Percentiles rank a stretch among this genome's conserved stretches.
These are phyloP conservation scores for Globicephala melas DNA, from an alignment of 2,113 vertebrate species.

Conservation along the genomic window DNA sequence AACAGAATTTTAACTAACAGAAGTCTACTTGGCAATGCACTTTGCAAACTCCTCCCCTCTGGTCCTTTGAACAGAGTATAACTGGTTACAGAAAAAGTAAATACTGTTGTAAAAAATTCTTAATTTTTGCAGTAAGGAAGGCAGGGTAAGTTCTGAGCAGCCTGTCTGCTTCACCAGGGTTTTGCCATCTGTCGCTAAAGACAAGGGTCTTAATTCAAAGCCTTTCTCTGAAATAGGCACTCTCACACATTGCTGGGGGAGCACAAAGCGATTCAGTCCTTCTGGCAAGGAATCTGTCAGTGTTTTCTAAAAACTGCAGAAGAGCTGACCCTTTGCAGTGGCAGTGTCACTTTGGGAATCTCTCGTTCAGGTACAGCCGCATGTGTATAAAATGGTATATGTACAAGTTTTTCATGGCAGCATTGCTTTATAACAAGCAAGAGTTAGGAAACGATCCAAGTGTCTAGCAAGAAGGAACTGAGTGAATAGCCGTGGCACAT, in stretches of 20 bases:
- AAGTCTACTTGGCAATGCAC: not conserved
- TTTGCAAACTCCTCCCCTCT: not conserved
- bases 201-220: not conserved
- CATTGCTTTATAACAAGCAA: not conserved
- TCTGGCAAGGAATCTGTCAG: not conserved
- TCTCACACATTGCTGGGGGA: not conserved
- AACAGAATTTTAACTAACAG: not conserved
- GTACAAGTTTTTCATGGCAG: not conserved
- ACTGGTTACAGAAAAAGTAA: not conserved
- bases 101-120: not conserved
- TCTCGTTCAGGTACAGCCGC: not conserved
- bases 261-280: no score
- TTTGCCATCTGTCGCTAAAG: not conserved
- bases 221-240: not conserved
- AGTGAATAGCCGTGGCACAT: rapidly evolving
- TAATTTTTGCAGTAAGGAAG: not conserved
- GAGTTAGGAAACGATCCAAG: no score
- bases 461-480: not conserved
- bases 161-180: not conserved
- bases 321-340: not conserved
- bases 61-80: not conserved
- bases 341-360: not conserved
- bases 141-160: not conserved
- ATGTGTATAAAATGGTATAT: not conserved
- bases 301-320: not conserved